Base-by-base conservation (phyloP, 2,888 invertebrate species). In the Drosophila anceps region DNA sequence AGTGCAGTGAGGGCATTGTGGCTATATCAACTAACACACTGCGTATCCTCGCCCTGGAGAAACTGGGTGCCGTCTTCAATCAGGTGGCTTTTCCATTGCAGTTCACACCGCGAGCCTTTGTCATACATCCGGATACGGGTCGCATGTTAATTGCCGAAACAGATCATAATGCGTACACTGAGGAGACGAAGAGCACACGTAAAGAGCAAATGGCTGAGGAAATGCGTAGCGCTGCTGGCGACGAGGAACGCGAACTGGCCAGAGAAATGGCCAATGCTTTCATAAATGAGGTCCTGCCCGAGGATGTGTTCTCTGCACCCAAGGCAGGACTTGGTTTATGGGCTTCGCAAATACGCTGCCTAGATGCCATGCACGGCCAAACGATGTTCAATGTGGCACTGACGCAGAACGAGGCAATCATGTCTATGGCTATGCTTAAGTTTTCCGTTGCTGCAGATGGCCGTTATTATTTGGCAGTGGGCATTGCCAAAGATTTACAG, bases 1-100 rank as follows among this genome's bases (percentile, higher is more conserved):
- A 99, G 93, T 99, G 99, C 94, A 98, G 98, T 0, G 99, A 99
- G 93, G 99, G 99, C 80, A 98, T 99, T 82, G 99, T 99, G 0
- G 99, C 99, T 0, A 99, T 99, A 92, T 98, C 99, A 0, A 98
- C 98, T 1, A 99, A 99, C 91, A 99, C 99, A 0, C 94, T 99
- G 59, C 95, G 99, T 91, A 99, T 99, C 94, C 95, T 99, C 92
- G 99, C 99, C 0, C 94, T 99, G 62, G 99, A 99, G 93, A 99
- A 99, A 93, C 94, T 99, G 2, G 99, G 99, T 0, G 99, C 98
- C 0, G 98, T 99, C 4, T 99, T 99, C 93, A 99, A 99, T 93
- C 99, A 99, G 93, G 96, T 98, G 31, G 96, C 97, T 6, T 96
- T 98, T 88, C 97, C 98, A 0, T 94, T 99, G 59, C 98, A 98